phyloP scores from a whole-genome alignment of 2,888 invertebrate species.

The Eledone cirrhosa region DNA sequence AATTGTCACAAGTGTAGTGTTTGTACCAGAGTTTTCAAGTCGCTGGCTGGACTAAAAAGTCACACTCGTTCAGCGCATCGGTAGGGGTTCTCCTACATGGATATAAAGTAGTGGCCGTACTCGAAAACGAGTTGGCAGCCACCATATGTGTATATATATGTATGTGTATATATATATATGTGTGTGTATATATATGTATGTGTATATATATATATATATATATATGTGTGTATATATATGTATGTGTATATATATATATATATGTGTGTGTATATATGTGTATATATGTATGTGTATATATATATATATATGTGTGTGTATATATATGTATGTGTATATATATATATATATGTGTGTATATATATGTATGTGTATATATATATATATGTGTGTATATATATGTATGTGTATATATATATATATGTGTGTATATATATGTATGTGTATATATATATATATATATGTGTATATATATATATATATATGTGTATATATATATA shows the following conservation, averaged over 20 bases:
- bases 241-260: slow-evolving; percentile 6
- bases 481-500: not conserved
- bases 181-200: too few relatives aligned
- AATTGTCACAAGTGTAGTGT: too few relatives aligned
- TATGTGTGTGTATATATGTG: not conserved
- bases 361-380: not conserved
- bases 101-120: too few relatives aligned
- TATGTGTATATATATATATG: slow-evolving; percentile 6
- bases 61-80: too few relatives aligned
- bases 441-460: not conserved
- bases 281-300: not conserved
- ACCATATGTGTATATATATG: not conserved
- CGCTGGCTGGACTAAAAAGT: too few relatives aligned
- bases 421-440: not conserved
- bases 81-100: too few relatives aligned
- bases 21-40: too few relatives aligned
- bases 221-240: slow-evolving; percentile 6
- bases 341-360: not conserved
- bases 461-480: not conserved
- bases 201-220: slow-evolving; percentile 6
- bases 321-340: not conserved
- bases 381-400: not conserved
- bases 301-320: slow-evolving; percentile 6
- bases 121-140: too few relatives aligned
- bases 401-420: not conserved